Evolutionary conservation across 2,888 invertebrate species (phyloP), one percentile per base, ranked within the genome.

Genomic region (Yponomeuta malinellus): DNA sequence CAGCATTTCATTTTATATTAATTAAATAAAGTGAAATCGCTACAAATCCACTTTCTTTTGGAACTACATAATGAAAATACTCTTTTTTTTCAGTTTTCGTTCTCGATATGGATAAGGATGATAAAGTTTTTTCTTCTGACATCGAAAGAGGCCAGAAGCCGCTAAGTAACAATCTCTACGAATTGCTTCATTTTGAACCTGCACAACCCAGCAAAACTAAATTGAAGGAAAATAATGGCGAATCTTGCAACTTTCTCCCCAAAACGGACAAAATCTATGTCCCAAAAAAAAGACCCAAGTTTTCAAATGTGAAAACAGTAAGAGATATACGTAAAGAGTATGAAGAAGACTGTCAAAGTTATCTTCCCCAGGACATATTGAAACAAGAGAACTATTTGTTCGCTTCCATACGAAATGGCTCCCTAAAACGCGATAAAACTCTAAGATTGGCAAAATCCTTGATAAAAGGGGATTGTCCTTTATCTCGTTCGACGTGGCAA

Each of bases 401-500:
- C 52, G 83, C 82, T 73, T 89, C 85, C 82, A 90, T 92, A 74
- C 82, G 81, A 74, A 75, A 74, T 70, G 89, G 89, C 33, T 83
- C 78, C 69, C 78, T 83, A 52, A 81, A 73, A 73, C 79, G 87
- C n/a, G 80, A 84, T 69, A 78, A 79, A 65, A 89, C 90, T n/a
- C 85, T 82, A 78, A 75, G 76, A 68, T 71, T 85, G 63, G 88
- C 88, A 15, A 82, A 76, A 77, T 85, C 80, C 72, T 78, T 91
- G 37, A 76, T 92, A 66, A 81, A 80, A 70, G 76, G 78, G 70
- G 81, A 84, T 73, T 76, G 76, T 63, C 89, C 92, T 37, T 76
- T 90, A 72, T 83, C 84, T 37, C 87, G 84, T 76, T 74, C 83
- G n/a, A 77, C 85, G 23, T 92, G 91, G 91, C 87, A 90, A 81